Conservation (phyloP, 2,888 invertebrate genomes). For the Mimachlamys varia region DNA sequence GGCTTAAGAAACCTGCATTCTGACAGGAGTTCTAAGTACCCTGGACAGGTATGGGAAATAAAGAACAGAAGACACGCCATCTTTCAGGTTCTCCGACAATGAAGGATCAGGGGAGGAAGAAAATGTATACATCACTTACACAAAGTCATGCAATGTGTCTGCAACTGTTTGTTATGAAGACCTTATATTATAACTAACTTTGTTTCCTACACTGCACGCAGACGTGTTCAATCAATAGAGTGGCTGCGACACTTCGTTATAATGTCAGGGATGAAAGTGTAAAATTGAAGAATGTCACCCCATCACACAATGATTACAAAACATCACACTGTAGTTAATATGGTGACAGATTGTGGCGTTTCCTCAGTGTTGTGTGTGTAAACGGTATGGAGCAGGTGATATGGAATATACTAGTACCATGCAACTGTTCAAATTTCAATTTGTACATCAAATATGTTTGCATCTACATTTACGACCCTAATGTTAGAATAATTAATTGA, state of each 20-base stretch:
- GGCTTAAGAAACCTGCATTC: not conserved
- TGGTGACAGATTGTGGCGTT: too few species aligned
- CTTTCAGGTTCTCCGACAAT: not conserved
- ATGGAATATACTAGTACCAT: too few species aligned
- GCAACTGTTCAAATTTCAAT: too few species aligned
- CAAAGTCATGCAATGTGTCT: not conserved
- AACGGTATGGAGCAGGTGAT: too few species aligned
- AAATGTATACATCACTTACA: not conserved
- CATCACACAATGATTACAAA: not conserved
- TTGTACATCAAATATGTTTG: too few species aligned
- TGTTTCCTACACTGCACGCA: not conserved
- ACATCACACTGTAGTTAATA: too few species aligned
- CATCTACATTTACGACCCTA: too few species aligned
- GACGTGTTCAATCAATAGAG: not conserved
- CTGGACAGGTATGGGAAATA: not conserved
- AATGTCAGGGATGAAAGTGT: not conserved
- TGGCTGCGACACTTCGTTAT: not conserved
- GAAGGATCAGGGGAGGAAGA: not conserved
- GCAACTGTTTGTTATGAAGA: not conserved
- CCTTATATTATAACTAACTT: not conserved
- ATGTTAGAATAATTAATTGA: too few species aligned
- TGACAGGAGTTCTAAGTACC: not conserved
- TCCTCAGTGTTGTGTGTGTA: too few species aligned
- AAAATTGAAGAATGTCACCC: not conserved
- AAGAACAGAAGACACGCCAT: constrained; percentile 7